Conservation (phyloP, 2,888 invertebrate genomes). For the Caenorhabditis wallacei region DNA sequence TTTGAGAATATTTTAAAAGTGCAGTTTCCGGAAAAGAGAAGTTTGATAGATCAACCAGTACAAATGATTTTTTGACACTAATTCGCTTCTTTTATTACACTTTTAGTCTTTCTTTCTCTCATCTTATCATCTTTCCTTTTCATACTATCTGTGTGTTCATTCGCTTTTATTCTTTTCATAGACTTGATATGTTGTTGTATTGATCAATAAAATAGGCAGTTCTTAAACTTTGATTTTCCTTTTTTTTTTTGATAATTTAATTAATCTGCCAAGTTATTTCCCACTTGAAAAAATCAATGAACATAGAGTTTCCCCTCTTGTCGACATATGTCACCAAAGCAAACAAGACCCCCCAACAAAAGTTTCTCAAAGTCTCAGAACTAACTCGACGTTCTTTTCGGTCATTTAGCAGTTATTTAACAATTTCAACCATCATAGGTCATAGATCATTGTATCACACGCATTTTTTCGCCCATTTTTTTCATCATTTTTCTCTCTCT, state of each 20-base stretch:
- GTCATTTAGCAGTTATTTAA: conserved; percentile 32
- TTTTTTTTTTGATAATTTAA: not conserved
- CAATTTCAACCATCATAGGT: not conserved
- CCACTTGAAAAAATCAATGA: conserved; percentile 18
- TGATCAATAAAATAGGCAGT: conserved; percentile 2
- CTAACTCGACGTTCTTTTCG: conserved; percentile 21
- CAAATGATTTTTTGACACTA: not conserved
- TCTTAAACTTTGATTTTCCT: conserved; percentile 15
- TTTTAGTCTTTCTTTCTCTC: conserved; percentile 7
- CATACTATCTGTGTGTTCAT: not conserved
- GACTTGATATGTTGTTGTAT: not conserved
- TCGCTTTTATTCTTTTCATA: not conserved
- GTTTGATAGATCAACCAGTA: too few species aligned
- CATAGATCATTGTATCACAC: conserved; percentile 53
- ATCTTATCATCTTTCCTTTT: not conserved
- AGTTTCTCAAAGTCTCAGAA: conserved; percentile 7
- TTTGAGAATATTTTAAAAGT: too few species aligned
- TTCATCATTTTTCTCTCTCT: conserved; percentile 20
- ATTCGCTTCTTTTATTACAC: conserved; percentile 6
- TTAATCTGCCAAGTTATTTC: not conserved
- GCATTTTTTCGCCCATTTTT: conserved; percentile 16
- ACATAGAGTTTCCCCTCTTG: not conserved
- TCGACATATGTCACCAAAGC: conserved; percentile 50
- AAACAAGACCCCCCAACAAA: conserved; percentile 22
- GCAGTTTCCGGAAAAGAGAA: too few species aligned